Evolutionary conservation across 2,888 invertebrate species (phyloP).

Genomic region (Amphipyra berbera): DNA sequence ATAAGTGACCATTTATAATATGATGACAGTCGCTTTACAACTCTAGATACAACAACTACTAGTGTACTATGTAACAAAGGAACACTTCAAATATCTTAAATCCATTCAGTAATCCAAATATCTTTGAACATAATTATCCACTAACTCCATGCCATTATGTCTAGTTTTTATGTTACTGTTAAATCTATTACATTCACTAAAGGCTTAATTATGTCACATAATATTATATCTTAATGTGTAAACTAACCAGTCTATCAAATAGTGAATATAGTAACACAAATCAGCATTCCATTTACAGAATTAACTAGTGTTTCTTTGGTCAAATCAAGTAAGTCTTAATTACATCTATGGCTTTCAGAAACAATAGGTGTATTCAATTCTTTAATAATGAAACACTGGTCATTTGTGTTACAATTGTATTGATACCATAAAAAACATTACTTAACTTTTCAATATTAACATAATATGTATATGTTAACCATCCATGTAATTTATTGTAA

Average conservation of each 20-base stretch:
- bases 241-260: slow-evolving; percentile 18
- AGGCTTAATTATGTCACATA: slow-evolving; percentile 13
- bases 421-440: slow-evolving; percentile 14
- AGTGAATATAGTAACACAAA: slow-evolving; percentile 11
- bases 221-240: slow-evolving; percentile 25
- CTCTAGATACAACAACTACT: too few relatives aligned
- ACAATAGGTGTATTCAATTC: too few relatives aligned
- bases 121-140: slow-evolving; percentile 26
- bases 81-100: slow-evolving; percentile 1
- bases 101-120: slow-evolving; percentile 24
- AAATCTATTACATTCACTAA: slow-evolving; percentile 15
- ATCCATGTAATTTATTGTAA: slow-evolving; percentile 19
- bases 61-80: too few relatives aligned
- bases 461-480: not conserved
- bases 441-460: slow-evolving; percentile 13
- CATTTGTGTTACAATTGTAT: slow-evolving; percentile 7
- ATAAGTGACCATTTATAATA: too few relatives aligned
- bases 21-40: too few relatives aligned
- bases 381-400: not conserved
- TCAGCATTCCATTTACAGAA: slow-evolving; percentile 10
- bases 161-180: slow-evolving; percentile 32
- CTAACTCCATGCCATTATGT: slow-evolving; percentile 24
- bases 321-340: not conserved
- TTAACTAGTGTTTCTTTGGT: slow-evolving; percentile 5
- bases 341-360: too few relatives aligned